Evolutionary conservation across 2,888 invertebrate species (phyloP).

Genomic region (Lepidonotus clava): DNA sequence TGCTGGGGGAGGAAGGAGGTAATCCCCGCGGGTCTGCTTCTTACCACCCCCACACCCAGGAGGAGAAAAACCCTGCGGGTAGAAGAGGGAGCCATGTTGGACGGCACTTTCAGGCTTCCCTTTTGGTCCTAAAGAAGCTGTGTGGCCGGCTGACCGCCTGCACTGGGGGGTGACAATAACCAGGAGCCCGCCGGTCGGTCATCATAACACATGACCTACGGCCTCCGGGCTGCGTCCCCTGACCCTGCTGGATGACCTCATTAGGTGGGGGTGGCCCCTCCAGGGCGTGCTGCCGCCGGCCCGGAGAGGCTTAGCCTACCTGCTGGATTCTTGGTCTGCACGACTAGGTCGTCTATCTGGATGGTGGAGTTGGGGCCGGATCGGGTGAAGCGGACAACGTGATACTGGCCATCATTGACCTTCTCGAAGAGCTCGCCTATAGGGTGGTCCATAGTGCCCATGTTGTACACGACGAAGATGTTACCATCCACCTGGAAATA

Average conservation of each 20-base stretch:
- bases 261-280: too few species aligned
- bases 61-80: not conserved
- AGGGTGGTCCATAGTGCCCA: conserved; percentile 94
- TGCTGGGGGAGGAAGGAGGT: not conserved
- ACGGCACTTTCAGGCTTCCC: not conserved
- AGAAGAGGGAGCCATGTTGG: not conserved
- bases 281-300: too few species aligned
- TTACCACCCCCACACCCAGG: not conserved
- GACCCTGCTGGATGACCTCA: conserved; percentile 14
- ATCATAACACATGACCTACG: not conserved
- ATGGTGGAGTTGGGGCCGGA: conserved; percentile 94
- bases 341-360: conserved; percentile 92
- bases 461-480: conserved; percentile 95
- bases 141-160: not conserved
- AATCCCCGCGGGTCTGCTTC: not conserved
- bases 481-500: conserved; percentile 91
- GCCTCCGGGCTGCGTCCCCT: not conserved
- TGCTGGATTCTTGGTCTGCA: conserved; percentile 88
- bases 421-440: conserved; percentile 84
- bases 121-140: not conserved
- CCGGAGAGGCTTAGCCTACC: conserved; percentile 84
- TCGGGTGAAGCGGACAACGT: conserved; percentile 93
- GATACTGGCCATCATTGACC: conserved; percentile 96
- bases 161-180: not conserved
- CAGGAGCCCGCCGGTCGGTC: not conserved